A percentile compares a stretch with the other conserved stretches of the same genome.
phyloP scores from a whole-genome alignment of 2,888 invertebrate genomes.

The Nomada ruficornis region DNA sequence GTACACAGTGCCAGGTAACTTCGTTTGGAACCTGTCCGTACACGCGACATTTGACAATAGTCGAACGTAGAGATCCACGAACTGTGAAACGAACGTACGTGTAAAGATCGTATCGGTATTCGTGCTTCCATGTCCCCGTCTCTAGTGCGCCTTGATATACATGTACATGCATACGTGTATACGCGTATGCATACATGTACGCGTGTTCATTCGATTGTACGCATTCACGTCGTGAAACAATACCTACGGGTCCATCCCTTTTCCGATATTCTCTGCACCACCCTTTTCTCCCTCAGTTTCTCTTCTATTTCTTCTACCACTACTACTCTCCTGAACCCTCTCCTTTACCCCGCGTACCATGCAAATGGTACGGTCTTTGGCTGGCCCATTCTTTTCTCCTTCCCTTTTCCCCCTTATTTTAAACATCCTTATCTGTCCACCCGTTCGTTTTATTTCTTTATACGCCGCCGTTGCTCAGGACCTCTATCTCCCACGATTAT shows the following conservation, averaged over 20 bases:
- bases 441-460: not conserved
- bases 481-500: not conserved
- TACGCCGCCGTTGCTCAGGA: not conserved
- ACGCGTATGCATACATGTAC: not conserved
- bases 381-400: not conserved
- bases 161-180: too few species aligned
- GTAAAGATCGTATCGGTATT: not conserved
- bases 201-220: constrained; percentile 53
- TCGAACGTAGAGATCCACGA: constrained; percentile 14
- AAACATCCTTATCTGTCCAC: constrained; percentile 14
- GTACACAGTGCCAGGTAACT: constrained; percentile 17
- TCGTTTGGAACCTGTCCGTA: constrained; percentile 17
- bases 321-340: not conserved
- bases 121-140: not conserved
- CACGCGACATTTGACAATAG: constrained; percentile 40
- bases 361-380: constrained; percentile 16
- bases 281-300: constrained; percentile 38
- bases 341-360: not conserved
- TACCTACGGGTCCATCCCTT: constrained; percentile 48
- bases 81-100: constrained; percentile 4
- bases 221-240: constrained; percentile 74
- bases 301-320: constrained; percentile 22
- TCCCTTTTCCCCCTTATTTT: not conserved
- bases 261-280: constrained; percentile 28
- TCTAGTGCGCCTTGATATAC: not conserved